These are phyloP conservation scores for Campylomormyrus tamandua DNA, from an alignment of 2,113 vertebrate species.

Conservation along the genomic window DNA sequence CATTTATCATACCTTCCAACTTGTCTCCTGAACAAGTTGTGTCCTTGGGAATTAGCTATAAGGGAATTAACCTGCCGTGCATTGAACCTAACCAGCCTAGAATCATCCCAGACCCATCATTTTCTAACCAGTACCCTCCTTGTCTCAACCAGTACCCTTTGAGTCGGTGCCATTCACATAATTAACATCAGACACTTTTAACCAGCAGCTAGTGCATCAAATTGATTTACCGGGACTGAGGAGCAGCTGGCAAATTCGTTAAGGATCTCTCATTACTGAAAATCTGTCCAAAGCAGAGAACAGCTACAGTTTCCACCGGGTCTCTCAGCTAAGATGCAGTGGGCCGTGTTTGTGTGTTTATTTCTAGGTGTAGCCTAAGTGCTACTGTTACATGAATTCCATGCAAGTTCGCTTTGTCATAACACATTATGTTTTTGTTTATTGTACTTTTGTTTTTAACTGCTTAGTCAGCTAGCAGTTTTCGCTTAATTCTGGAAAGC, in stretches of 20 bases:
- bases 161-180: background rate
- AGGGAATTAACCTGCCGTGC: background rate
- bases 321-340: background rate
- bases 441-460: background rate
- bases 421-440: background rate
- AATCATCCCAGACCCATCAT: background rate
- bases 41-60: background rate
- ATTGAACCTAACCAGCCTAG: background rate
- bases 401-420: background rate
- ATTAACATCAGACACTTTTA: background rate
- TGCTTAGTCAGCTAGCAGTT: background rate
- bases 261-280: background rate
- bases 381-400: background rate
- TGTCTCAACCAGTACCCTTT: no score
- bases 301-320: background rate
- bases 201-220: background rate
- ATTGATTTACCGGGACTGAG: background rate
- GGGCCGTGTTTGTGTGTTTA: no score
- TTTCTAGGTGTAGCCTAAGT: no score
- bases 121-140: background rate
- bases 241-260: background rate
- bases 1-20: background rate
- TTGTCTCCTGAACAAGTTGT: background rate
- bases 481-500: background rate
- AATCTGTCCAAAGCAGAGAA: background rate